These are phyloP conservation scores for Ichneumon xanthorius DNA, from an alignment of 2,888 invertebrate species.

Conservation along the genomic window DNA sequence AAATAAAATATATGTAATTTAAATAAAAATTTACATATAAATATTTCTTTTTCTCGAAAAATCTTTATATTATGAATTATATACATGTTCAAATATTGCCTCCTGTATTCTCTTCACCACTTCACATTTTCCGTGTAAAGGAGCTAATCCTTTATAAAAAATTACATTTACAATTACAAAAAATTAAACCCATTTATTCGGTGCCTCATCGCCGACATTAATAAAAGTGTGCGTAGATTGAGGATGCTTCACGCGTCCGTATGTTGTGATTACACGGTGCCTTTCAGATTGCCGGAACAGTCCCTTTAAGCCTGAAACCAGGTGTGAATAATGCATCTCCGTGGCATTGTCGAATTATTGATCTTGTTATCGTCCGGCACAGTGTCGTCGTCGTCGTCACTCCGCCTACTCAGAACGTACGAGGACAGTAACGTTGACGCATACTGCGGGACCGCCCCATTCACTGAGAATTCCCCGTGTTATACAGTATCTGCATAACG, in stretches of 20 bases:
- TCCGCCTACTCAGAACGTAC: background rate
- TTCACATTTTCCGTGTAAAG: too few relatives aligned
- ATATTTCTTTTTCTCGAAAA: too few relatives aligned
- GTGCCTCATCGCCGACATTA: background rate
- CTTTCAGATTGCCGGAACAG: background rate
- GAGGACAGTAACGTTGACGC: slow-evolving; percentile 16
- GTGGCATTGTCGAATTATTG: slow-evolving; percentile 44
- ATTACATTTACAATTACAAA: too few relatives aligned
- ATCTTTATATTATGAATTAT: too few relatives aligned
- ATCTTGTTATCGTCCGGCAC: slow-evolving; percentile 20
- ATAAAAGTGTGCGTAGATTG: background rate
- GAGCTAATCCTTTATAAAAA: too few relatives aligned
- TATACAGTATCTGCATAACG: slow-evolving; percentile 15
- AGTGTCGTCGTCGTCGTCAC: slow-evolving; percentile 15
- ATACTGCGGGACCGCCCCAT: slow-evolving; percentile 2
- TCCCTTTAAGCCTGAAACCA: slow-evolving; percentile 8
- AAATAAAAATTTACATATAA: too few relatives aligned
- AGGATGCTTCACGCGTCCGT: background rate
- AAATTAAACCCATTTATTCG: too few relatives aligned
- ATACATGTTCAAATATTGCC: too few relatives aligned
- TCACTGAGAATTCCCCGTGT: slow-evolving; percentile 31
- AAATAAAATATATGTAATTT: too few relatives aligned
- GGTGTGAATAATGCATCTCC: background rate
- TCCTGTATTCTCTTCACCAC: too few relatives aligned
- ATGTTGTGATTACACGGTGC: background rate